Conservation (phyloP, 1,140 invertebrate genomes). For the Vollenhovia emeryi region DNA sequence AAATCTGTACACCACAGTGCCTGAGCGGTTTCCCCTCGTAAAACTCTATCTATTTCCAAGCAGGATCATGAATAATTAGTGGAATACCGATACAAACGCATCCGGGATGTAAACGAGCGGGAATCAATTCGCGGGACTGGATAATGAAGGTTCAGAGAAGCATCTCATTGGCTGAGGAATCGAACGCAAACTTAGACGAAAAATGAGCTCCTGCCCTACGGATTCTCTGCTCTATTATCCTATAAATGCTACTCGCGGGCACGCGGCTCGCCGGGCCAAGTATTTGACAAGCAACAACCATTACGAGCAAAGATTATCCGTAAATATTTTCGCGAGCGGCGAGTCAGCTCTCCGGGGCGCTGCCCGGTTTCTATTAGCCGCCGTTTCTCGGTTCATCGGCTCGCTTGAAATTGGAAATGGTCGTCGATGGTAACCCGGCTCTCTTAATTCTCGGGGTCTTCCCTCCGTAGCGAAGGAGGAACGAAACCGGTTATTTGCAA, state of each 20-base stretch:
- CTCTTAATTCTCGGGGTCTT: constrained; percentile 36
- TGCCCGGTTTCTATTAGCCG: constrained; percentile 31
- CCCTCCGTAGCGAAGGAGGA: not conserved
- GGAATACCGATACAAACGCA: not conserved
- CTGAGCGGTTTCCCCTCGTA: no score
- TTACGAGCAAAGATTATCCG: constrained; percentile 36
- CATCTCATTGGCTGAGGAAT: not conserved
- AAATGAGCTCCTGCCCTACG: not conserved
- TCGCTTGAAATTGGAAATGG: constrained; percentile 53
- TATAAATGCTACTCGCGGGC: not conserved
- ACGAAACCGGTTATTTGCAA: constrained; percentile 45
- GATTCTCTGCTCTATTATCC: not conserved
- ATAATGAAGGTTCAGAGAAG: constrained; percentile 28
- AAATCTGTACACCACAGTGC: no score
- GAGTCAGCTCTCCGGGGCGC: not conserved
- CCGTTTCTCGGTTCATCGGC: constrained; percentile 34
- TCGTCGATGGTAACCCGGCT: constrained; percentile 3
- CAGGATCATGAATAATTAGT: not conserved
- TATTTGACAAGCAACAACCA: constrained; percentile 40
- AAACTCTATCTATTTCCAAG: not conserved
- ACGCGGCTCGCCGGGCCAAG: not conserved
- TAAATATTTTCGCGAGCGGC: constrained; percentile 38
- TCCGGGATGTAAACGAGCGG: not conserved
- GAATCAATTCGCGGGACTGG: not conserved
- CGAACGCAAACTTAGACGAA: constrained; percentile 34